Percentiles rank a stretch among this genome's conserved stretches.
Evolutionary conservation across 2,797 vertebrate species (phyloP).

Genomic region (Myripristis jacobus): DNA sequence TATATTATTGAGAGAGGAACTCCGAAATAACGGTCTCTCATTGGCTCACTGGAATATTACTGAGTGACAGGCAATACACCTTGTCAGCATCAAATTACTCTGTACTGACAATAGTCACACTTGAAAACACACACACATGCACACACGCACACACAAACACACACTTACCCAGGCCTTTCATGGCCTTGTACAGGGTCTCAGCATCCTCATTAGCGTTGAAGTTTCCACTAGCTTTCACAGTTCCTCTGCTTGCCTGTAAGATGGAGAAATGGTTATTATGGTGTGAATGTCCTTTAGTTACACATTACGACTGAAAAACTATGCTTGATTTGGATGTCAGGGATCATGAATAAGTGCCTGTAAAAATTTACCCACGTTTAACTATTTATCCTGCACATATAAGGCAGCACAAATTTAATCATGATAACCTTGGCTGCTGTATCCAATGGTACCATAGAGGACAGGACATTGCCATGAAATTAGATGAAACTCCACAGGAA

Average conservation of each 20-base stretch:
- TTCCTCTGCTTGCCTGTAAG: constrained; percentile 81
- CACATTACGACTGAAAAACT: neutral
- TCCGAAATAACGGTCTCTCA: constrained; percentile 2
- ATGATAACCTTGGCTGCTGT: neutral
- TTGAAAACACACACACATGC: neutral
- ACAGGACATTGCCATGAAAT: neutral
- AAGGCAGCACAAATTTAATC: neutral
- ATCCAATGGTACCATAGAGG: neutral
- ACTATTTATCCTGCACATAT: neutral
- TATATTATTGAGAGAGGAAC: constrained; percentile 31
- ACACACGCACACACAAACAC: constrained; percentile 8
- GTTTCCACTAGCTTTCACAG: constrained; percentile 83
- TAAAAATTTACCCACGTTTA: neutral
- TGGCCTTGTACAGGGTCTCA: constrained; percentile 88
- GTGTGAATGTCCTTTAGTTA: neutral
- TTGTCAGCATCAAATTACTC: constrained; percentile 37
- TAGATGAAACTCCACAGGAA: neutral
- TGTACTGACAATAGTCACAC: neutral
- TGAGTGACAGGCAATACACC: neutral
- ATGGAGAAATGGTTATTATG: neutral
- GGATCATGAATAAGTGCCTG: too few relatives aligned
- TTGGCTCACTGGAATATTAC: constrained; percentile 13
- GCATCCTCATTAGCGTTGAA: constrained; percentile 91
- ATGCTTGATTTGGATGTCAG: neutral
- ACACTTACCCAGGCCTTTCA: constrained; percentile 91